Conservation (phyloP, 2,113 vertebrate genomes). For the Rhadina sibilatrix region DNA sequence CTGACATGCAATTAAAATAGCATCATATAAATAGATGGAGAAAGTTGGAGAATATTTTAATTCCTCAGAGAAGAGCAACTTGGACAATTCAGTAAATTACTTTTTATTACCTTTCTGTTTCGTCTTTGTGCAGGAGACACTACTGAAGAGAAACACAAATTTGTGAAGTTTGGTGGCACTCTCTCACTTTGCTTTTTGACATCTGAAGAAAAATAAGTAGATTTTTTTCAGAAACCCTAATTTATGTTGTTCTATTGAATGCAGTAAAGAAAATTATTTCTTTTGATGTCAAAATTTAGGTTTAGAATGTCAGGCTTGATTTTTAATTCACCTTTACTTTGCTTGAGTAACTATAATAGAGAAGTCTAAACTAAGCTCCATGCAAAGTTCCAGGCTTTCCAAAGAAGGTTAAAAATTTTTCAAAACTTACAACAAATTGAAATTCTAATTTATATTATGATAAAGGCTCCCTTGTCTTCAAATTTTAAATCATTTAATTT, state of each 20-base stretch:
- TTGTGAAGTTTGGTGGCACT: not conserved
- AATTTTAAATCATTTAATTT: not conserved
- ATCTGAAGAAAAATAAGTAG: not conserved
- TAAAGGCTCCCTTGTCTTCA: not conserved
- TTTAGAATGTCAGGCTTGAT: not conserved
- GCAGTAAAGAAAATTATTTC: not conserved
- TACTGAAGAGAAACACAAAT: not conserved
- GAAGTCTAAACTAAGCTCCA: not conserved
- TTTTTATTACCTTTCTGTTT: not conserved
- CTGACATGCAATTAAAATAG: slow-evolving; percentile 74
- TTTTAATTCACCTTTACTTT: not conserved
- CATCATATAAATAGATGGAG: slow-evolving; percentile 55
- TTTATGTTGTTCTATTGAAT: not conserved
- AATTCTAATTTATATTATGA: not conserved
- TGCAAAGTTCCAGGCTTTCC: not conserved
- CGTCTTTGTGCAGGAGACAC: not conserved
- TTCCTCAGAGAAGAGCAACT: slow-evolving; percentile 25
- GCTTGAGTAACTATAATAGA: not conserved
- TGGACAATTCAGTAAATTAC: slow-evolving; percentile 32
- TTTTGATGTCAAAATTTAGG: not conserved
- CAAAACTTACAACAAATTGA: accelerated
- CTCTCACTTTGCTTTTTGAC: not conserved
- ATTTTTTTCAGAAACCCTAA: not conserved
- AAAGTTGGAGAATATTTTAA: slow-evolving; percentile 53
- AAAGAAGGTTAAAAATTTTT: not conserved